Evolutionary conservation across 2,888 invertebrate genomes (phyloP).

Genomic region (Mermis nigrescens): DNA sequence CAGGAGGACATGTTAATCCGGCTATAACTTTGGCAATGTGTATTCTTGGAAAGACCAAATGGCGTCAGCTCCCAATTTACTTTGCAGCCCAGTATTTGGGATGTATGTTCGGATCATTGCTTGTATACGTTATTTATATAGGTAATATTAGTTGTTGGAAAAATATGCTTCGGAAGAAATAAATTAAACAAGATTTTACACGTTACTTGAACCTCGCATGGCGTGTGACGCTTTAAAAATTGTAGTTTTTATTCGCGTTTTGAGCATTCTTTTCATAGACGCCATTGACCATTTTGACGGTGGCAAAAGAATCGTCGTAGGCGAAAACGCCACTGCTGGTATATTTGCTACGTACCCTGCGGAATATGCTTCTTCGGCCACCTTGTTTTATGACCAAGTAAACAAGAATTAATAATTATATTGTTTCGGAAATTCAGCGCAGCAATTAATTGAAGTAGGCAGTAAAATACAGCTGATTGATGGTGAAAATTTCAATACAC

Average conservation of each 20-base stretch:
- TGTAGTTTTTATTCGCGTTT: background rate
- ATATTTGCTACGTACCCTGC: slow-evolving; percentile 11
- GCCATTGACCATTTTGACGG: slow-evolving; percentile 1
- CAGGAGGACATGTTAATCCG: slow-evolving; percentile 11
- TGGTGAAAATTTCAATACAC: too few relatives aligned
- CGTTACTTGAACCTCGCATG: too few relatives aligned
- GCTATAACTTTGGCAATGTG: slow-evolving; percentile 8
- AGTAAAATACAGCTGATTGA: too few relatives aligned
- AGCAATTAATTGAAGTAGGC: too few relatives aligned
- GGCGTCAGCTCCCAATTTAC: background rate
- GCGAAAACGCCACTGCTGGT: slow-evolving; percentile 3
- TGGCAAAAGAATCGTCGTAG: background rate
- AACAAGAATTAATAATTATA: background rate
- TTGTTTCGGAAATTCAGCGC: too few relatives aligned
- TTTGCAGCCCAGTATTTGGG: slow-evolving; percentile 9
- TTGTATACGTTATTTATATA: slow-evolving; percentile 3
- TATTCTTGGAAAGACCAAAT: slow-evolving; percentile 1
- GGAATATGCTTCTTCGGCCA: background rate
- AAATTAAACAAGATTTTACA: too few relatives aligned
- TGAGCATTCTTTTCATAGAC: background rate
- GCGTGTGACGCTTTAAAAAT: background rate
- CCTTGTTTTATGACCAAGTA: slow-evolving; percentile 8
- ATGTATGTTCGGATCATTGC: slow-evolving; percentile 1
- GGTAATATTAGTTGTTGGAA: too few relatives aligned
- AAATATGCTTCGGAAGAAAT: too few relatives aligned